A percentile compares a stretch with the other conserved stretches of the same genome.
Conservation (phyloP, 1,140 invertebrate species). For the Trichoplusia ni region DNA sequence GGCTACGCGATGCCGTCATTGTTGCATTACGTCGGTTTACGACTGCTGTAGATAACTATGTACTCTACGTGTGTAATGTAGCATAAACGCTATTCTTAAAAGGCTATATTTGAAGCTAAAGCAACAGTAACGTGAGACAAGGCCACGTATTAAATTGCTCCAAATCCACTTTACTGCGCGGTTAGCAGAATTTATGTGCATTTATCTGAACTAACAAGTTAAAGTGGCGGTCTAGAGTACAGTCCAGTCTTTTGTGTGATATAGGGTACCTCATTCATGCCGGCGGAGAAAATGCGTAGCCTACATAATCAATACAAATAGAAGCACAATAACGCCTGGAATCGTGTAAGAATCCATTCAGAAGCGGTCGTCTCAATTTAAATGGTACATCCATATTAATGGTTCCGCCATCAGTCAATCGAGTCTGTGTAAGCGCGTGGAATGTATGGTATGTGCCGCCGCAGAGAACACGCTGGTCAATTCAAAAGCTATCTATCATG, state of each 20-base stretch:
- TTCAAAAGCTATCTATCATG: conserved; percentile 48
- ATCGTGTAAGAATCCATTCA: conserved; percentile 13
- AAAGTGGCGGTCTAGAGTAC: no score
- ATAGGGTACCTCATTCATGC: no score
- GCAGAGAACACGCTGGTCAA: conserved; percentile 59
- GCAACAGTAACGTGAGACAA: background rate
- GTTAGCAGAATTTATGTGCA: conserved; percentile 7
- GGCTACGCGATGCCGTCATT: conserved; percentile 62
- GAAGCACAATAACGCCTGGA: background rate
- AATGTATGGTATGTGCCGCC: conserved; percentile 48
- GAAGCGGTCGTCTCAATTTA: conserved; percentile 24
- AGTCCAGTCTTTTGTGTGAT: no score
- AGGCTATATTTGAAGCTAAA: conserved; percentile 15
- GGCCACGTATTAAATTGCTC: background rate
- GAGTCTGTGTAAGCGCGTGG: conserved; percentile 41
- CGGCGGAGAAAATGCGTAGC: background rate
- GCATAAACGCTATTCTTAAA: conserved; percentile 5
- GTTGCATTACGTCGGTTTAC: conserved; percentile 36
- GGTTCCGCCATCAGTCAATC: conserved; percentile 45
- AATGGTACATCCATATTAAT: conserved; percentile 50
- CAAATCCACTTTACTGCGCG: conserved; percentile 14
- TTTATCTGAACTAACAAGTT: no score
- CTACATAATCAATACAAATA: background rate
- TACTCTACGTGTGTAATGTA: conserved; percentile 15
- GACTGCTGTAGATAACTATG: conserved; percentile 19